phyloP scores from a whole-genome alignment of 92 coral and sea anemone genomes.

The Palythoa grandiflora region DNA sequence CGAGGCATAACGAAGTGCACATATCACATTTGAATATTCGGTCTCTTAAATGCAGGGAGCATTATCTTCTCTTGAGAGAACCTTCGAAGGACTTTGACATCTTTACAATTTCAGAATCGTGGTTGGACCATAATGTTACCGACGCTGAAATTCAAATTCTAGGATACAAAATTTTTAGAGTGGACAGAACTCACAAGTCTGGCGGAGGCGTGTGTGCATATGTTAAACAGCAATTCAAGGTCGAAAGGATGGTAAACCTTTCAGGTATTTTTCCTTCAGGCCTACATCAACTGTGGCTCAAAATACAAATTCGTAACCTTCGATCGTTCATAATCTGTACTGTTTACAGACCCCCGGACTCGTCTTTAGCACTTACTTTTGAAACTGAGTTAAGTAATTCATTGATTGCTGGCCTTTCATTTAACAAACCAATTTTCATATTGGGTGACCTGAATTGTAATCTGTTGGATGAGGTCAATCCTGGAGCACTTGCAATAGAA shows the following conservation, averaged over 20 bases:
- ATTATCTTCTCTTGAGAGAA: background rate
- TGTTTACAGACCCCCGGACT: background rate
- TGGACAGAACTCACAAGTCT: slow-evolving; percentile 50
- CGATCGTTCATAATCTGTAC: background rate
- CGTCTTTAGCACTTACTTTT: slow-evolving; percentile 28
- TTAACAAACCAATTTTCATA: no score
- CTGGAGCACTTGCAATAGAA: background rate
- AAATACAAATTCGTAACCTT: background rate
- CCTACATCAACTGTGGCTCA: no score
- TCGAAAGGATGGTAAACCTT: slow-evolving; percentile 45
- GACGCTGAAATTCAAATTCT: slow-evolving; percentile 36
- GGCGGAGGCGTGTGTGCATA: slow-evolving; percentile 50
- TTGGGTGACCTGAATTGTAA: no score
- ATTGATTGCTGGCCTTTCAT: slow-evolving; percentile 30
- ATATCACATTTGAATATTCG: no score
- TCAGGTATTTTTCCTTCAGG: slow-evolving; percentile 26
- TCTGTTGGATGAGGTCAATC: background rate
- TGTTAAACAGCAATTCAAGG: slow-evolving; percentile 38
- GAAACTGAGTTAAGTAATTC: slow-evolving; percentile 18
- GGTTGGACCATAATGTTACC: background rate
- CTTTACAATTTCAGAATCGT: background rate
- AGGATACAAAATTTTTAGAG: slow-evolving; percentile 34
- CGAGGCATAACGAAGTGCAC: no score
- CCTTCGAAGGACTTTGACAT: background rate
- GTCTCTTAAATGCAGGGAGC: no score